These are phyloP conservation scores for Diarsia dahlii DNA, from an alignment of 2,888 invertebrate genomes.

Conservation along the genomic window DNA sequence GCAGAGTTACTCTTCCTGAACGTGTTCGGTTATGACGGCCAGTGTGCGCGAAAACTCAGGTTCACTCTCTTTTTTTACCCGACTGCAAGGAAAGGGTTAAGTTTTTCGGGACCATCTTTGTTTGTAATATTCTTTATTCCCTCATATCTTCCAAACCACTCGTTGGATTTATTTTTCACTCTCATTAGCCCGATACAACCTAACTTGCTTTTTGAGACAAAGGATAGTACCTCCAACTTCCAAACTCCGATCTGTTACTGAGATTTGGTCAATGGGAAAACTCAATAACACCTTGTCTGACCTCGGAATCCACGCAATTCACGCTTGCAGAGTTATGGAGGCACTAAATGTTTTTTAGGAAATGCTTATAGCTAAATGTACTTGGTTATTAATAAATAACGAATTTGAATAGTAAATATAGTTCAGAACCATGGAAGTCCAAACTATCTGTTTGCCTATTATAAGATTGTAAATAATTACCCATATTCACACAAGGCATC, in stretches of 20 bases:
- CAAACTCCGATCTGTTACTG: neutral
- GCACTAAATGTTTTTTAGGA: neutral
- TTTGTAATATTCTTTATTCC: no score
- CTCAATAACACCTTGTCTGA: neutral
- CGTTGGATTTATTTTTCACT: no score
- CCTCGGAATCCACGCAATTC: no score
- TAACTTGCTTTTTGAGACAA: neutral
- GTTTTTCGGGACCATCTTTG: no score
- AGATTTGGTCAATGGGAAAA: neutral
- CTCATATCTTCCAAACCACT: no score
- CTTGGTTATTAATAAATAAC: no score
- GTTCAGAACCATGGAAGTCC: neutral
- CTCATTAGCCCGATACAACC: neutral
- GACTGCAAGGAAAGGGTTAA: no score
- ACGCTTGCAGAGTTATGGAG: no score
- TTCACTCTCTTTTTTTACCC: neutral
- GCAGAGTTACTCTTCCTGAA: neutral
- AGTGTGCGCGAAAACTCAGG: neutral
- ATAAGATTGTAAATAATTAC: constrained; percentile 26
- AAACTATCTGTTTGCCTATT: neutral
- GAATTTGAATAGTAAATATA: neutral
- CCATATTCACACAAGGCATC: constrained; percentile 38
- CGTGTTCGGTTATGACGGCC: neutral
- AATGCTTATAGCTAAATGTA: no score
- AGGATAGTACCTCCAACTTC: neutral